Percentiles rank a stretch among this genome's conserved stretches.
Conservation (phyloP, 2,888 invertebrate species). For the Plutella xylostella region DNA sequence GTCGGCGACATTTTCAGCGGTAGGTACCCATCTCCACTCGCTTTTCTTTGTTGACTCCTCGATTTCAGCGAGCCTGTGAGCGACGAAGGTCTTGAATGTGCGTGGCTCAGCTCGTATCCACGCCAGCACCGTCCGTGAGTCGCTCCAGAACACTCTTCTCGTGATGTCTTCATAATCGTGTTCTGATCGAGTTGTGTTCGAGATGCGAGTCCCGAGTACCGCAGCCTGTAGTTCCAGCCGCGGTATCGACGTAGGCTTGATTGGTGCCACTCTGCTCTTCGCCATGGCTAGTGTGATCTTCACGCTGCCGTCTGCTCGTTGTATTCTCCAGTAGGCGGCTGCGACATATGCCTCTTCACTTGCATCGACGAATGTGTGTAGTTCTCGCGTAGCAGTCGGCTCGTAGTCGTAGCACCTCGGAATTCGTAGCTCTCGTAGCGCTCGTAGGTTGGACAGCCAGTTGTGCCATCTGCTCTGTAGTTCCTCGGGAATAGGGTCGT, state of each 20-base stretch:
- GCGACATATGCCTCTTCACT: slow-evolving; percentile 1
- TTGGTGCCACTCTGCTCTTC: slow-evolving; percentile 6
- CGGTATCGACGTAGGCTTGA: slow-evolving; percentile 3
- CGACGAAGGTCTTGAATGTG: slow-evolving; percentile 7
- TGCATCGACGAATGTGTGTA: slow-evolving; percentile 4
- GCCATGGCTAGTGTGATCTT: neutral
- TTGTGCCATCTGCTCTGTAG: neutral
- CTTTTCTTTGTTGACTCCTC: neutral
- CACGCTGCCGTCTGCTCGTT: neutral
- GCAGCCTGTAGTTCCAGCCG: slow-evolving; percentile 9
- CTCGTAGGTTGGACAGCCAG: neutral
- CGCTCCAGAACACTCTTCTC: neutral
- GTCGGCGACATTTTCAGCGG: slow-evolving; percentile 1
- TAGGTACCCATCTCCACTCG: slow-evolving; percentile 17
- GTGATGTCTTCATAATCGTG: neutral
- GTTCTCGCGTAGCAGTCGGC: neutral
- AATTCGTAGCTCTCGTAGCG: neutral
- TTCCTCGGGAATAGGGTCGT: neutral
- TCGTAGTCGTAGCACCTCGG: neutral
- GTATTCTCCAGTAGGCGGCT: neutral
- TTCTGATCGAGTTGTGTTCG: neutral
- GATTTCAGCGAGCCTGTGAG: slow-evolving; percentile 8
- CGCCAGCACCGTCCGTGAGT: neutral
- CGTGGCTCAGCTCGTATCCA: slow-evolving; percentile 6
- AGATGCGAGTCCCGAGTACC: slow-evolving; percentile 1